Evolutionary conservation across 37 sponge, comb jelly and placozoan species (phyloP).

Genomic region (Agelas oroides): DNA sequence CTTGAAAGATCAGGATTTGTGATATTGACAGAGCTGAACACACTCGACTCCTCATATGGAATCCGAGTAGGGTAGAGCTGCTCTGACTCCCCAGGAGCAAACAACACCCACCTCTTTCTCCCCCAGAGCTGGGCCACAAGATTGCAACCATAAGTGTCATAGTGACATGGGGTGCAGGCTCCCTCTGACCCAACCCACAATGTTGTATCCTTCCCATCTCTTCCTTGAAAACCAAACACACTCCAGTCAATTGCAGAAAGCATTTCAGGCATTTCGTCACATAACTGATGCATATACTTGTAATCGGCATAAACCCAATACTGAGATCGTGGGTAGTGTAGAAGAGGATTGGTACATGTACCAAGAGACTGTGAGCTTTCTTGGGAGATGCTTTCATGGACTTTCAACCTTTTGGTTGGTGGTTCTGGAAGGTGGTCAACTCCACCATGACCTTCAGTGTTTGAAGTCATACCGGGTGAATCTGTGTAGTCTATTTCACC

Average conservation of each 20-base stretch:
- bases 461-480: not conserved
- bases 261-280: constrained; percentile 42
- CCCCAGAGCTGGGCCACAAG: constrained; percentile 93
- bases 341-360: not conserved
- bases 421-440: not conserved
- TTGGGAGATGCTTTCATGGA: not conserved
- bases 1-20: constrained; percentile 55
- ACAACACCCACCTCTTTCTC: constrained; percentile 86
- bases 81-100: constrained; percentile 63
- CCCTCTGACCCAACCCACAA: constrained; percentile 93
- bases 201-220: constrained; percentile 65
- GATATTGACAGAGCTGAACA: constrained; percentile 88
- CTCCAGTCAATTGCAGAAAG: constrained; percentile 75
- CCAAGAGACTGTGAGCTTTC: not conserved
- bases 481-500: not conserved
- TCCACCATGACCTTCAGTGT: not conserved
- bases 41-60: constrained; percentile 96
- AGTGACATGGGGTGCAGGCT: constrained; percentile 95
- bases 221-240: constrained; percentile 79
- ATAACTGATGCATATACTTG: constrained; percentile 83
- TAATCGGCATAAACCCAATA: constrained; percentile 92
- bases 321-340: constrained; percentile 4
- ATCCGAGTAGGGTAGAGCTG: constrained; percentile 87
- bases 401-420: not conserved
- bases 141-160: constrained; percentile 95